Conservation (phyloP, 2,113 vertebrate genomes). For the Notiomystis cincta region DNA sequence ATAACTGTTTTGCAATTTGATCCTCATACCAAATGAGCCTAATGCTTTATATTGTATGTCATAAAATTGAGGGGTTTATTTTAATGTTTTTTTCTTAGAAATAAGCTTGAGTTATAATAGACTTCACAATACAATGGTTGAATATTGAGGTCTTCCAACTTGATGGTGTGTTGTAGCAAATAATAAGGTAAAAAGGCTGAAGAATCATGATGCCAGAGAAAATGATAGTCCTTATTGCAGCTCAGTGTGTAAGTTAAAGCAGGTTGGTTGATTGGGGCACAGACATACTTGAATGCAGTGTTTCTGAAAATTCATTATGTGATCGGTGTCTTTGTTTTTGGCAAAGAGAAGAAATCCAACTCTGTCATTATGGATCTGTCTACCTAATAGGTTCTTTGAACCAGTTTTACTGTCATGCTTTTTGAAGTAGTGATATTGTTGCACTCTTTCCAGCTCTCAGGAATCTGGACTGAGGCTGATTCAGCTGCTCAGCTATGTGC, state of each 20-base stretch:
- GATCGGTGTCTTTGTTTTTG: background rate
- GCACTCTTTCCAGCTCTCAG: background rate
- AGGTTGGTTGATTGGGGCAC: background rate
- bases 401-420: accelerated
- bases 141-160: background rate
- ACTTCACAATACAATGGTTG: background rate
- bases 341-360: background rate
- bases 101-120: background rate
- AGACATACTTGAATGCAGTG: background rate
- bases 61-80: background rate
- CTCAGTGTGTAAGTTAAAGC: background rate
- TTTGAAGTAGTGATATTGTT: background rate
- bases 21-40: background rate
- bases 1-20: background rate
- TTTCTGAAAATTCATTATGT: background rate
- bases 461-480: background rate
- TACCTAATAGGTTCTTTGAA: background rate
- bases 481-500: background rate
- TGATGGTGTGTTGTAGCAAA: background rate
- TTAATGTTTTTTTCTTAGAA: background rate
- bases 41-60: background rate
- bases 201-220: background rate
- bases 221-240: background rate
- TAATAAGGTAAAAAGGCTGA: background rate
- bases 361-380: background rate